phyloP scores from a whole-genome alignment of 2,797 vertebrate genomes.

The Pogonophryne albipinna region DNA sequence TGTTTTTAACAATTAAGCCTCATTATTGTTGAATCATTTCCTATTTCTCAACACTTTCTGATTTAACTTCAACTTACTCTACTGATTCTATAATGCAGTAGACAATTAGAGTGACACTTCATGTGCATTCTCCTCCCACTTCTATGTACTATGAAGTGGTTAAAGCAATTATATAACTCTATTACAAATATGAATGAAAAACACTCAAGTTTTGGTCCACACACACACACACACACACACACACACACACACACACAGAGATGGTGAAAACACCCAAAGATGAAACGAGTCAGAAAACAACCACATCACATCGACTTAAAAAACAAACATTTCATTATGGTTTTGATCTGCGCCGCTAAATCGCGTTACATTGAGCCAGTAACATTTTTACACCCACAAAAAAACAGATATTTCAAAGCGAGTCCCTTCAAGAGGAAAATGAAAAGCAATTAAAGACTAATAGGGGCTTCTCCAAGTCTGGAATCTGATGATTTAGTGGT shows the following conservation, averaged over 20 bases:
- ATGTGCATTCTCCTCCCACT: background rate
- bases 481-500: conserved; percentile 62
- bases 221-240: conserved; percentile 43
- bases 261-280: conserved; percentile 66
- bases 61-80: background rate
- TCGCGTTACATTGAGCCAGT: conserved; percentile 52
- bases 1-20: background rate
- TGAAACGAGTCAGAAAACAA: conserved; percentile 72
- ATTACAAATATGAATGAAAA: conserved; percentile 1
- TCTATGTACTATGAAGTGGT: background rate
- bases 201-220: conserved; percentile 27
- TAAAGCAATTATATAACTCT: background rate
- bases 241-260: conserved; percentile 47
- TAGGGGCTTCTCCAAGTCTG: conserved; percentile 57
- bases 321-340: conserved; percentile 77
- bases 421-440: conserved; percentile 56
- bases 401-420: conserved; percentile 57
- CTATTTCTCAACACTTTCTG: background rate
- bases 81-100: background rate
- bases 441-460: conserved; percentile 65
- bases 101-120: background rate
- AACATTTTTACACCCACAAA: conserved; percentile 60
- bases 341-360: conserved; percentile 71
- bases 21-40: too few relatives aligned
- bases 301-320: conserved; percentile 75